Conservation (phyloP, 2,113 vertebrate species). For the Maccullochella peelii region DNA sequence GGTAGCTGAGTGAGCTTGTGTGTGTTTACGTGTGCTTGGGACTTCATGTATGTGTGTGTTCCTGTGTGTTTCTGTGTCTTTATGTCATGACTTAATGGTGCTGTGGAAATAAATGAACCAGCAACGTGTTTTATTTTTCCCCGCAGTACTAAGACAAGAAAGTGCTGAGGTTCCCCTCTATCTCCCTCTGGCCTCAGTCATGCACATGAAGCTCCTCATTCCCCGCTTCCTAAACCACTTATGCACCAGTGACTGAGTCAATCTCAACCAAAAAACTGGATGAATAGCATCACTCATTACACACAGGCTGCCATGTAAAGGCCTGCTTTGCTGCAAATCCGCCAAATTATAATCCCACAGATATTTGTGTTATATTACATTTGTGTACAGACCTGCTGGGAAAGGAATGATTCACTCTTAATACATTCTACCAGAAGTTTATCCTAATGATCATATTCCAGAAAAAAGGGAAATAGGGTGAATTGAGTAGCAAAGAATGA, state of each 20-base stretch:
- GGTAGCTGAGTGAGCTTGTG: slow-evolving; percentile 22
- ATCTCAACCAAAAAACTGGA: slow-evolving; percentile 46
- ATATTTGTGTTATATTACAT: slow-evolving; percentile 40
- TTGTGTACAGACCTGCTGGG: slow-evolving; percentile 30
- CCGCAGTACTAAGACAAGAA: slow-evolving; percentile 61
- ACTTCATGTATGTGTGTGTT: slow-evolving; percentile 14
- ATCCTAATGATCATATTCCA: not conserved
- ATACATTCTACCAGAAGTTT: slow-evolving; percentile 8
- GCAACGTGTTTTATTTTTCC: slow-evolving; percentile 63
- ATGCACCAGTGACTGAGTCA: slow-evolving; percentile 62
- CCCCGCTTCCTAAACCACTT: slow-evolving; percentile 71
- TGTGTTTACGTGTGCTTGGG: slow-evolving; percentile 5
- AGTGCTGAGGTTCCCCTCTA: slow-evolving; percentile 40
- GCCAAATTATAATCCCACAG: slow-evolving; percentile 48
- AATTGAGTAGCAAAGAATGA: slow-evolving; percentile 17
- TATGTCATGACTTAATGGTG: slow-evolving; percentile 64
- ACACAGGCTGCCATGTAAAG: slow-evolving; percentile 42
- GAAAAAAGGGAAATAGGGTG: not conserved
- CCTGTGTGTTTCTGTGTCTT: slow-evolving; percentile 41
- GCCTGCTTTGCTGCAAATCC: slow-evolving; percentile 47
- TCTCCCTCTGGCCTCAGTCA: slow-evolving; percentile 63
- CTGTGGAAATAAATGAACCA: slow-evolving; percentile 69
- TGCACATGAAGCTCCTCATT: slow-evolving; percentile 69
- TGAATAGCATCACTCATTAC: slow-evolving; percentile 65
- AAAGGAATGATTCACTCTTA: slow-evolving; percentile 23